A percentile compares a stretch with the other conserved stretches of the same genome.
Evolutionary conservation across 2,113 vertebrate genomes (phyloP).

Genomic region (Sitta europaea): DNA sequence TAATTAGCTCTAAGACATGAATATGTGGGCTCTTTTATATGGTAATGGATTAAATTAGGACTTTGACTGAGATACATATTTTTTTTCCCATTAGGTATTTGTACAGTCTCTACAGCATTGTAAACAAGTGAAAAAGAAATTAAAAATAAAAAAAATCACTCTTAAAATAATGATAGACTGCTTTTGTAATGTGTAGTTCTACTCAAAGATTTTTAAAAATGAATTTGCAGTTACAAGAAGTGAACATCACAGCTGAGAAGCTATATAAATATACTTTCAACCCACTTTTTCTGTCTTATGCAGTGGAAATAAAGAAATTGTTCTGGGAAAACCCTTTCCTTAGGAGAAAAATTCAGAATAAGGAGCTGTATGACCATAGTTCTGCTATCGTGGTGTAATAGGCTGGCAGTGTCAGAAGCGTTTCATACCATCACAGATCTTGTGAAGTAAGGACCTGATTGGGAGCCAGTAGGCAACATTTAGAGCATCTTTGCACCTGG

Average conservation of each 20-base stretch:
- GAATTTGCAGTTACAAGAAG: not conserved
- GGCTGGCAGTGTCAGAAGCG: not conserved
- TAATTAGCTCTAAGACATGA: not conserved
- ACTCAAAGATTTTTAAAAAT: not conserved
- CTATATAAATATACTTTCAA: not conserved
- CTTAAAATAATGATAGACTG: not conserved
- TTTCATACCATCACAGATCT: not conserved
- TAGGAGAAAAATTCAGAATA: not conserved
- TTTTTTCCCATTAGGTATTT: not conserved
- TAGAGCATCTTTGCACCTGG: not conserved
- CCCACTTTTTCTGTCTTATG: not conserved
- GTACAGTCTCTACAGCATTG: not conserved
- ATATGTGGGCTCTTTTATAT: not conserved
- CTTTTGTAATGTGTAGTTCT: not conserved
- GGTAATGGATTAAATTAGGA: conserved; percentile 40
- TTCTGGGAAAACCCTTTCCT: not conserved
- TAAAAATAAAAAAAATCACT: not conserved
- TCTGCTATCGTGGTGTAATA: not conserved
- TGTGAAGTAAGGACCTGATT: not conserved
- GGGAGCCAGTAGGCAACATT: not conserved
- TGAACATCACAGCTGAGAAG: not conserved
- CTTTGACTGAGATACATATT: not conserved
- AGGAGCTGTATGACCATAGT: not conserved
- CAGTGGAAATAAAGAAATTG: not conserved
- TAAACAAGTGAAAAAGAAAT: not conserved